Conservation (phyloP, 2,888 invertebrate species). For the Cosmia trapezina region DNA sequence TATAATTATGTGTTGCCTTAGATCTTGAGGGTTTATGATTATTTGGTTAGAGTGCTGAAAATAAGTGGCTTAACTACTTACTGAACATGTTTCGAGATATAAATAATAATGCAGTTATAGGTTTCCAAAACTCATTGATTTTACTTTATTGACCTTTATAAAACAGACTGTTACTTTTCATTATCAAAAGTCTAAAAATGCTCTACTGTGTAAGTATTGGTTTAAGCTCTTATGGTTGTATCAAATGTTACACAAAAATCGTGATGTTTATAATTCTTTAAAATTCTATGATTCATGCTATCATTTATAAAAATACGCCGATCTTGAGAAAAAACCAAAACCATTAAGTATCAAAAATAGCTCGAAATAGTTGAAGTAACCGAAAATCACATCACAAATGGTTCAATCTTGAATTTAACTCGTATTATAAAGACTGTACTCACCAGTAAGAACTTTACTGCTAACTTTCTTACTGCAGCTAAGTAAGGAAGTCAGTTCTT, state of each 20-base stretch:
- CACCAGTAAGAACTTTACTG: constrained; percentile 2
- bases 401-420: constrained; percentile 4
- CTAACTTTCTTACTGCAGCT: constrained; percentile 35
- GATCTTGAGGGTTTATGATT: neutral
- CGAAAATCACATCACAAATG: neutral
- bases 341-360: neutral
- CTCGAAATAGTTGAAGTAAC: neutral
- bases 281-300: no score
- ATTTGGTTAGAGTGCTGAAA: constrained; percentile 4
- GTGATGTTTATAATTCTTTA: neutral
- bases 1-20: neutral
- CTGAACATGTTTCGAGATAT: neutral
- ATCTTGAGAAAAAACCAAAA: neutral
- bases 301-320: neutral
- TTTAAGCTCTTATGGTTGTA: neutral
- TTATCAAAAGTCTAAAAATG: neutral
- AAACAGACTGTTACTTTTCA: neutral
- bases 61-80: neutral
- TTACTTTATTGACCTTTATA: neutral
- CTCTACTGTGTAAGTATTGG: neutral
- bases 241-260: neutral
- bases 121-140: neutral
- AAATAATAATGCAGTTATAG: neutral
- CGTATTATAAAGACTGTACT: neutral
- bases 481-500: constrained; percentile 29